Percentiles rank a stretch among this genome's conserved stretches.
These are phyloP conservation scores for Drosophila melanica DNA, from an alignment of 1,140 invertebrate genomes.

Conservation along the genomic window DNA sequence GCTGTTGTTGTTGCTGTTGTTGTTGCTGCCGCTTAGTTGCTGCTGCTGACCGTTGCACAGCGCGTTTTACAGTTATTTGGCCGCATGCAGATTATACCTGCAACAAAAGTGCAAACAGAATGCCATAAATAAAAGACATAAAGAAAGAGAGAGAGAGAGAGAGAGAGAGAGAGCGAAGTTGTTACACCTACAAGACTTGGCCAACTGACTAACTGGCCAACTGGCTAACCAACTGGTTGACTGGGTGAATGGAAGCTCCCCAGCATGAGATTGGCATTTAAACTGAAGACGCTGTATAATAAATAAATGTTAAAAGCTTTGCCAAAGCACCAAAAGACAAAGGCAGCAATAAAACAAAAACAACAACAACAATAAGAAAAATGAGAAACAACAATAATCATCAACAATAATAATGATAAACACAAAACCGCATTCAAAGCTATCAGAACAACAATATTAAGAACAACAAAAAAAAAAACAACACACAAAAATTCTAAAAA, in stretches of 20 bases:
- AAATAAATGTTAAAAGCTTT: constrained; percentile 73
- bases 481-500: constrained; percentile 7
- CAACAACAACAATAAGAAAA: constrained; percentile 21
- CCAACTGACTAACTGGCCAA: constrained; percentile 30
- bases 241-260: constrained; percentile 17
- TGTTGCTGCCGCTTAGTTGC: constrained; percentile 28
- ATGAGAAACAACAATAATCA: constrained; percentile 56
- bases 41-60: constrained; percentile 68
- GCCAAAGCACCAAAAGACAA: constrained; percentile 28
- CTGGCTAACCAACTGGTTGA: constrained; percentile 6
- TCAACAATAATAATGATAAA: constrained; percentile 64
- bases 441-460: constrained; percentile 35
- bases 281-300: constrained; percentile 56
- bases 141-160: constrained; percentile 15
- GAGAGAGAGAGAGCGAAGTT: constrained; percentile 2
- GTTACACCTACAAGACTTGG: constrained; percentile 18
- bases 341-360: not conserved
- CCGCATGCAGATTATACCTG: constrained; percentile 64
- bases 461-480: constrained; percentile 12
- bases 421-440: constrained; percentile 57
- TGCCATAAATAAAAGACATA: constrained; percentile 11
- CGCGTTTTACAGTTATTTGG: constrained; percentile 67
- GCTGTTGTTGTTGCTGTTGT: constrained; percentile 29
- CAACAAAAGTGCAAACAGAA: constrained; percentile 47
- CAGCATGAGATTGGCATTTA: constrained; percentile 74